A percentile compares a stretch with the other conserved stretches of the same genome.
Evolutionary conservation across 2,888 invertebrate species (phyloP).

Genomic region (Chrysina gloriosa): DNA sequence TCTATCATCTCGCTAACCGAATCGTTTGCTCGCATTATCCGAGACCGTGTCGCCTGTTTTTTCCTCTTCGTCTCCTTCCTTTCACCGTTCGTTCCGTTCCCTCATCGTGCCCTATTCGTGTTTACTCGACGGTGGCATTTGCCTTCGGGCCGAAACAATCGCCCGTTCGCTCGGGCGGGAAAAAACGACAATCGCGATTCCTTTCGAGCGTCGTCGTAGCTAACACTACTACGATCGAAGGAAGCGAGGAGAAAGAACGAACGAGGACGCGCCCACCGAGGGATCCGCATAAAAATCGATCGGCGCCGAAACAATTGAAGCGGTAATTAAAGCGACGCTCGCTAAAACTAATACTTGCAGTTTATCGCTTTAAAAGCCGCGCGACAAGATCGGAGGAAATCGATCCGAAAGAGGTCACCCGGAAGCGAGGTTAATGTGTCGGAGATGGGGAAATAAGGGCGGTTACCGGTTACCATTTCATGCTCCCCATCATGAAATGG

Average conservation of each 20-base stretch:
- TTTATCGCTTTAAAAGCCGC: conserved; percentile 3
- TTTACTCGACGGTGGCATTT: not conserved
- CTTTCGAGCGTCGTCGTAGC: too few species aligned
- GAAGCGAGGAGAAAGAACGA: not conserved
- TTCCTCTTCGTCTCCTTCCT: not conserved
- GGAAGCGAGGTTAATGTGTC: too few species aligned
- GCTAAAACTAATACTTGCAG: conserved; percentile 18
- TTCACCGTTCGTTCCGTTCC: not conserved
- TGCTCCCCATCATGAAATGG: too few species aligned
- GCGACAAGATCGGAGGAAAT: not conserved
- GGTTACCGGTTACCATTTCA: too few species aligned
- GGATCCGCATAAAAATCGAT: not conserved
- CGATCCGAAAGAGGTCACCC: too few species aligned
- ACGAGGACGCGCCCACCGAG: not conserved
- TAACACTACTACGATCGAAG: not conserved
- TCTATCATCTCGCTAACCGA: too few species aligned
- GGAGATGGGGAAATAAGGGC: too few species aligned
- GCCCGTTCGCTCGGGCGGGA: not conserved
- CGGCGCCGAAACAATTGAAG: conserved; percentile 11
- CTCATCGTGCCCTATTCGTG: not conserved
- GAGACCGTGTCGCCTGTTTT: too few species aligned
- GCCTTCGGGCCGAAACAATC: conserved; percentile 3
- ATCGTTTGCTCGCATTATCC: too few species aligned
- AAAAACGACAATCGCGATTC: not conserved
- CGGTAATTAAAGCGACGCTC: conserved; percentile 16